phyloP scores from a whole-genome alignment of 1,140 invertebrate genomes.

The Drosophila auraria region DNA sequence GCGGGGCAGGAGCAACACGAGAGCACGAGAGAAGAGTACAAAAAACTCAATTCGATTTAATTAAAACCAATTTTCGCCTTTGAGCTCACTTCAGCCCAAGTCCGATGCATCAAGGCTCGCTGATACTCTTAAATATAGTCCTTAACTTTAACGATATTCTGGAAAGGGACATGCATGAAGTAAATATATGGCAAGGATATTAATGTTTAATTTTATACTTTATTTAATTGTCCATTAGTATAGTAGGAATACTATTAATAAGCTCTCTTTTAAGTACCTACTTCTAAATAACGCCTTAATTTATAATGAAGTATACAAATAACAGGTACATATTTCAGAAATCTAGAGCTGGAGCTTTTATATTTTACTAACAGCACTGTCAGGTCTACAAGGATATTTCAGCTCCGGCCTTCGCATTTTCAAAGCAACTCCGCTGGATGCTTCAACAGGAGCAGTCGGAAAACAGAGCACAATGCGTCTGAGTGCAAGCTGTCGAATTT shows the following conservation, averaged over 20 bases:
- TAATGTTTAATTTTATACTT: too few relatives aligned
- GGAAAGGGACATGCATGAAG: not conserved
- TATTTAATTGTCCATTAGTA: too few relatives aligned
- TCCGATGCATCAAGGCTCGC: too few relatives aligned
- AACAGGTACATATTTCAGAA: too few relatives aligned
- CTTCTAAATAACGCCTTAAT: too few relatives aligned
- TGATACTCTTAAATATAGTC: constrained; percentile 6
- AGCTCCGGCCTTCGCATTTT: not conserved
- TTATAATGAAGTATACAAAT: too few relatives aligned
- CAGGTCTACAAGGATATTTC: not conserved
- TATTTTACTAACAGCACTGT: not conserved
- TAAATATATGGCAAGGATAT: not conserved
- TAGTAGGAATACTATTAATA: too few relatives aligned
- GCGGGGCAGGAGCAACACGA: constrained; percentile 8
- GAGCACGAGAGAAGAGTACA: constrained; percentile 21
- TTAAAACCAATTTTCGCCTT: constrained; percentile 83
- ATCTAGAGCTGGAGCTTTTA: not conserved
- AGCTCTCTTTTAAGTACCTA: too few relatives aligned
- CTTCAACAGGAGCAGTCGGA: not conserved
- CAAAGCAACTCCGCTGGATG: not conserved
- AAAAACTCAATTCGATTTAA: constrained; percentile 82
- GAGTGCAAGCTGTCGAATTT: constrained; percentile 62
- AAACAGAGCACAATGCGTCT: constrained; percentile 24
- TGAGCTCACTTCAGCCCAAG: constrained; percentile 36
- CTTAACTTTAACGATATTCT: not conserved